Conservation (phyloP, 2,113 vertebrate species). For the Antechinus flavipes region DNA sequence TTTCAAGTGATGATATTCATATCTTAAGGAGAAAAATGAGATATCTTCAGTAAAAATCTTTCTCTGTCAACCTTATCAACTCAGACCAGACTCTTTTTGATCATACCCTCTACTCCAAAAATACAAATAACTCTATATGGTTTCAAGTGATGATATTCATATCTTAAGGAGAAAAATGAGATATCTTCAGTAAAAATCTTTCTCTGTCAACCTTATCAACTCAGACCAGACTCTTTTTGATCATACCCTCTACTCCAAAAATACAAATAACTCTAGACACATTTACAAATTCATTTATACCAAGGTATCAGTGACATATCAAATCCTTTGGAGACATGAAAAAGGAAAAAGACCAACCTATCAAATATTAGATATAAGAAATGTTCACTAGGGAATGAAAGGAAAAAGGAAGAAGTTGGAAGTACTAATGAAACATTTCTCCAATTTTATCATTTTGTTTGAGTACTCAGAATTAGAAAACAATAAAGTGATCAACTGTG, state of each 20-base stretch:
- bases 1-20: neutral
- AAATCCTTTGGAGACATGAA: neutral
- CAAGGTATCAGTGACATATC: neutral
- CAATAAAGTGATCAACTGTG: neutral
- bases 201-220: neutral
- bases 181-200: neutral
- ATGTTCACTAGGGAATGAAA: neutral
- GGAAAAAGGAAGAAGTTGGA: neutral
- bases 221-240: neutral
- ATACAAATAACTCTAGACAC: neutral
- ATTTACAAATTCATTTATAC: neutral
- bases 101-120: too few species aligned
- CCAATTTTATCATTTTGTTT: neutral
- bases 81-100: too few species aligned
- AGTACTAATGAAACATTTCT: neutral
- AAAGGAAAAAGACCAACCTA: neutral
- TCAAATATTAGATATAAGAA: neutral
- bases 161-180: neutral
- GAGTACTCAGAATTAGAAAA: neutral
- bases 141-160: neutral
- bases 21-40: neutral
- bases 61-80: neutral
- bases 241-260: neutral
- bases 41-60: neutral
- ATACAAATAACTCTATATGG: too few species aligned